phyloP scores from a whole-genome alignment of 2,797 vertebrate species.

The Anableps anableps region DNA sequence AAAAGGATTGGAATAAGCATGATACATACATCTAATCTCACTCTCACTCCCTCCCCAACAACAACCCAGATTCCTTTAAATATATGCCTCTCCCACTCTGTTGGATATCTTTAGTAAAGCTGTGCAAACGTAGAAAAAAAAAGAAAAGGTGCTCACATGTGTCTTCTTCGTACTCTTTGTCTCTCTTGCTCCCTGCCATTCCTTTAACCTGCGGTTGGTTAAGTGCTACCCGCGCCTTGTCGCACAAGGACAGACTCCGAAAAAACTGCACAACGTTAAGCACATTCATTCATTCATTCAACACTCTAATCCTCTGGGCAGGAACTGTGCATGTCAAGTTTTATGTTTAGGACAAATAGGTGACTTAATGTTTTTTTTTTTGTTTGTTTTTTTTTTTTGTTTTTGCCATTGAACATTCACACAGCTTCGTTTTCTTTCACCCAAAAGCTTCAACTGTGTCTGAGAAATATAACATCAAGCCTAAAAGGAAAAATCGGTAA shows the following conservation, averaged over 20 bases:
- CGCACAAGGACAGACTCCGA: slow-evolving; percentile 75
- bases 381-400: slow-evolving; percentile 29
- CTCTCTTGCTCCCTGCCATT: slow-evolving; percentile 74
- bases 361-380: slow-evolving; percentile 61
- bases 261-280: slow-evolving; percentile 78
- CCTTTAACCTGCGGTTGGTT: slow-evolving; percentile 76
- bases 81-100: slow-evolving; percentile 66
- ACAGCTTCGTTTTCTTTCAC: slow-evolving; percentile 66
- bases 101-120: slow-evolving; percentile 85
- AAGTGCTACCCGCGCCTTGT: slow-evolving; percentile 77
- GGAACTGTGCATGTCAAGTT: slow-evolving; percentile 80
- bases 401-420: slow-evolving; percentile 71
- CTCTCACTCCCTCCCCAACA: slow-evolving; percentile 52
- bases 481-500: slow-evolving; percentile 76
- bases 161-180: slow-evolving; percentile 68
- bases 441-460: slow-evolving; percentile 72
- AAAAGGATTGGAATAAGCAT: slow-evolving; percentile 77
- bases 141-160: slow-evolving; percentile 81
- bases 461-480: slow-evolving; percentile 81
- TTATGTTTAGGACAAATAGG: slow-evolving; percentile 73
- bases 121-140: slow-evolving; percentile 84
- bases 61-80: slow-evolving; percentile 72
- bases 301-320: slow-evolving; percentile 75
- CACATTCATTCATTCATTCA: slow-evolving; percentile 73
- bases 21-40: slow-evolving; percentile 65